Conservation (phyloP, 2,797 vertebrate species). For the Siniperca obscura region DNA sequence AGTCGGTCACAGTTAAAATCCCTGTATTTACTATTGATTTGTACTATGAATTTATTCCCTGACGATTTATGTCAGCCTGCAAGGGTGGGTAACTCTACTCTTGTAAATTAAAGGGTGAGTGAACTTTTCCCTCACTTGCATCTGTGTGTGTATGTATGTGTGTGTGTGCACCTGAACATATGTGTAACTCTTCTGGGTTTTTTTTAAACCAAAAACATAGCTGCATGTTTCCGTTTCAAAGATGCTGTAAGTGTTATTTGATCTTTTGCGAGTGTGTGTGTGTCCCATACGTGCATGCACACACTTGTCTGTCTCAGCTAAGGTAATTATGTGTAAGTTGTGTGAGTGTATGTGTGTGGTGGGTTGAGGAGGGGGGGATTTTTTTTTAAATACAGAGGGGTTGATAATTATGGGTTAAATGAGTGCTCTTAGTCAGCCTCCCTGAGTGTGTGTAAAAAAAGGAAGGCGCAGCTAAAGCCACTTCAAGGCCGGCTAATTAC, state of each 20-base stretch:
- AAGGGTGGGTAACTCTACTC: slow-evolving; percentile 53
- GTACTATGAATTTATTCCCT: slow-evolving; percentile 40
- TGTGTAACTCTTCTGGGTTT: neutral
- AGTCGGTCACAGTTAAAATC: slow-evolving; percentile 19
- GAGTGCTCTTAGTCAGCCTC: slow-evolving; percentile 80
- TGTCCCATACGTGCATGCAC: slow-evolving; percentile 53
- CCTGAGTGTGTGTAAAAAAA: slow-evolving; percentile 79
- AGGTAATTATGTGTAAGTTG: slow-evolving; percentile 76
- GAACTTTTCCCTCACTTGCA: slow-evolving; percentile 43
- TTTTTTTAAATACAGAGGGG: slow-evolving; percentile 78
- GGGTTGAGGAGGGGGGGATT: slow-evolving; percentile 27
- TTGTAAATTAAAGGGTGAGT: slow-evolving; percentile 62
- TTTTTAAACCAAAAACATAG: slow-evolving; percentile 23
- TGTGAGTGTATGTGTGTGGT: slow-evolving; percentile 57
- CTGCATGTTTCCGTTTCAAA: slow-evolving; percentile 50
- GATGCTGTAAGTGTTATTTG: slow-evolving; percentile 41
- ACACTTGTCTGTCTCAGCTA: slow-evolving; percentile 60
- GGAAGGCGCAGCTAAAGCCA: slow-evolving; percentile 82
- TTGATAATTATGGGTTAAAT: slow-evolving; percentile 85
- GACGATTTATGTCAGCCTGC: slow-evolving; percentile 52
- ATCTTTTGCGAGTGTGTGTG: slow-evolving; percentile 37
- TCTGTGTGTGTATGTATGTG: slow-evolving; percentile 11
- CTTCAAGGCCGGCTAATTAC: slow-evolving; percentile 85
- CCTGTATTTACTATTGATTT: slow-evolving; percentile 55
- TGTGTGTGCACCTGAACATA: slow-evolving; percentile 38